phyloP scores from a whole-genome alignment of 2,888 invertebrate species.

The Netelia virgata region DNA sequence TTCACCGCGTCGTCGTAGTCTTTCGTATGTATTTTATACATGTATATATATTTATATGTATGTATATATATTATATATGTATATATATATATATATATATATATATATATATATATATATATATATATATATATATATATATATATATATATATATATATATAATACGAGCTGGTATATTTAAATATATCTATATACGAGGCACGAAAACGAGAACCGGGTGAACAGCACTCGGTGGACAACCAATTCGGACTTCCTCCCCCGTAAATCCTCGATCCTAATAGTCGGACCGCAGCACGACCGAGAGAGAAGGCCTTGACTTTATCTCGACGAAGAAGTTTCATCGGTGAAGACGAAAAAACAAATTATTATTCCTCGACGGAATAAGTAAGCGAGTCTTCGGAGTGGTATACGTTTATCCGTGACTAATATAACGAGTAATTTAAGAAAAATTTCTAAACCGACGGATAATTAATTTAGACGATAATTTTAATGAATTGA shows the following conservation, averaged over 20 bases:
- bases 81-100: too few species aligned
- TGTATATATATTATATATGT: too few species aligned
- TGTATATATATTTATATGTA: slow-evolving; percentile 7
- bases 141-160: slow-evolving; percentile 15
- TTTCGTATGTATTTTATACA: slow-evolving; percentile 16
- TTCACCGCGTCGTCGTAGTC: slow-evolving; percentile 57
- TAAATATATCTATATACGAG: slow-evolving; percentile 17
- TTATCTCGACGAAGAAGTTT: slow-evolving; percentile 48
- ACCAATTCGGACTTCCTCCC: slow-evolving; percentile 59
- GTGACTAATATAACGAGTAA: too few species aligned
- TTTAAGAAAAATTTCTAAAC: background rate
- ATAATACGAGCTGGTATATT: background rate
- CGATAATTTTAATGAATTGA: background rate
- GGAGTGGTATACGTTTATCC: too few species aligned
- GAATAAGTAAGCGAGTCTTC: background rate
- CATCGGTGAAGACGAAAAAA: slow-evolving; percentile 45
- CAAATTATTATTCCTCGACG: slow-evolving; percentile 3
- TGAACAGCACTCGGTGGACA: slow-evolving; percentile 46
- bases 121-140: slow-evolving; percentile 3
- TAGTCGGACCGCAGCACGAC: slow-evolving; percentile 44
- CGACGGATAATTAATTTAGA: background rate
- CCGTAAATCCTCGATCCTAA: slow-evolving; percentile 63
- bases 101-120: background rate
- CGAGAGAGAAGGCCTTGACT: slow-evolving; percentile 26
- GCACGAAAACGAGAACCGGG: slow-evolving; percentile 53